These are phyloP conservation scores for Ptychodera flava DNA, from an alignment of 35 echinoderm and acorn worm species.

Conservation along the genomic window DNA sequence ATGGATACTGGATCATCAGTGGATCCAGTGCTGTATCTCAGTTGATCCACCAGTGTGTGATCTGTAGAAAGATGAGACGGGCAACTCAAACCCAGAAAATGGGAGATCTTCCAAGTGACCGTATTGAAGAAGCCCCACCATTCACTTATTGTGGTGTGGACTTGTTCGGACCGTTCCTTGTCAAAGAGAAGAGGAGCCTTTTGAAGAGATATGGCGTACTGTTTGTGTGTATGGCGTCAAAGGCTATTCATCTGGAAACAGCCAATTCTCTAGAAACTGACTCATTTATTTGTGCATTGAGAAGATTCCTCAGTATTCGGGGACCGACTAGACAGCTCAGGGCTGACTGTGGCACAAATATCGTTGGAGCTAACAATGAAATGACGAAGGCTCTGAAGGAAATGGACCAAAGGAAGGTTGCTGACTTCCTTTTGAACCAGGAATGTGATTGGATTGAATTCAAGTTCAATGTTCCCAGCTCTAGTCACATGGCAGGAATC, in stretches of 20 bases:
- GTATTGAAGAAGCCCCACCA: slow-evolving; percentile 2
- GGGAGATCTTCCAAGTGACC: slow-evolving; percentile 19
- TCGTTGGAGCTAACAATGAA: slow-evolving; percentile 21
- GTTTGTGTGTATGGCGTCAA: slow-evolving; percentile 19
- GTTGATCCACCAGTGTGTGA: slow-evolving; percentile 32
- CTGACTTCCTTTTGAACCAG: background rate
- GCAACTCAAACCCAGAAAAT: slow-evolving; percentile 18
- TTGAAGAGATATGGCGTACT: slow-evolving; percentile 29
- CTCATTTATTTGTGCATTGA: background rate
- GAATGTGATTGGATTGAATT: slow-evolving; percentile 21
- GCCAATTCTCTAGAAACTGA: background rate
- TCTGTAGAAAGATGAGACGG: slow-evolving; percentile 12
- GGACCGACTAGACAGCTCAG: slow-evolving; percentile 30
- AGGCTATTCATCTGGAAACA: slow-evolving; percentile 15
- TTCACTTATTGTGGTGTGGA: slow-evolving; percentile 16
- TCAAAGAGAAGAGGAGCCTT: slow-evolving; percentile 8
- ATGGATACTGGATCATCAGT: slow-evolving; percentile 35
- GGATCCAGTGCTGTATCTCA: slow-evolving; percentile 11
- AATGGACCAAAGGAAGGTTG: background rate
- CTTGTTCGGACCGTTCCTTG: slow-evolving; percentile 11
- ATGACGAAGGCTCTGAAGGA: background rate
- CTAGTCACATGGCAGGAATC: slow-evolving; percentile 50
- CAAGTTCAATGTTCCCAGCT: slow-evolving; percentile 57
- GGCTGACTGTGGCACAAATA: slow-evolving; percentile 36
- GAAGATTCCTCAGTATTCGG: background rate